Percentiles rank a stretch among this genome's conserved stretches.
Conservation (phyloP, 2,888 invertebrate species). For the Thereva nobilitata region DNA sequence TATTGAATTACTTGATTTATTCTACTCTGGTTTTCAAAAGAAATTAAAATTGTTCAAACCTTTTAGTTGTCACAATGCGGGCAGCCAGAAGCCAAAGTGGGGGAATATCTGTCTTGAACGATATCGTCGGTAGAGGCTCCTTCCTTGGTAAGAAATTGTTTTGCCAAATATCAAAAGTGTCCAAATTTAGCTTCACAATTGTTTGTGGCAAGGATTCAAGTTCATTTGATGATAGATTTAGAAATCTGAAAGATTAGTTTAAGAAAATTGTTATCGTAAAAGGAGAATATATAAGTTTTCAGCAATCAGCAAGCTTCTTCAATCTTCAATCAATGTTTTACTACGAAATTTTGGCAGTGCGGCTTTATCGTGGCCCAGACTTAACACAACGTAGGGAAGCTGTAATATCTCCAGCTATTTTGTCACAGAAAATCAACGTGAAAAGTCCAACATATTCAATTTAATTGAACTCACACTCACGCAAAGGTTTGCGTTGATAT, state of each 20-base stretch:
- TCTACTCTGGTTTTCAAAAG: neutral
- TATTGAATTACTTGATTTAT: conserved; percentile 13
- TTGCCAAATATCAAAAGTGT: conserved; percentile 54
- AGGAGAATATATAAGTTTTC: neutral
- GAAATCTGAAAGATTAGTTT: conserved; percentile 46
- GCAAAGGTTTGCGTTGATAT: no score
- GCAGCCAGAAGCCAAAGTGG: conserved; percentile 53
- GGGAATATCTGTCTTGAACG: conserved; percentile 22
- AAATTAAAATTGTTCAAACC: conserved; percentile 3
- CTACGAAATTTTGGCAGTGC: no score
- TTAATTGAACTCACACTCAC: no score
- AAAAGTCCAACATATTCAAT: no score
- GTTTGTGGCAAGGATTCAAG: conserved; percentile 53
- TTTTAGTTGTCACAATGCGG: conserved; percentile 46
- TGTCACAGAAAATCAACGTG: no score
- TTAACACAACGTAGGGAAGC: no score
- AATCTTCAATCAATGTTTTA: no score
- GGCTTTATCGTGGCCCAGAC: no score
- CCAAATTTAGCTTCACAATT: conserved; percentile 51
- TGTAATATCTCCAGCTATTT: no score
- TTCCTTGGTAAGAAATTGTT: conserved; percentile 48
- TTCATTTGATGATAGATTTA: conserved; percentile 52
- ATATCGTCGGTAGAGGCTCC: neutral
- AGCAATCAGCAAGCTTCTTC: no score
- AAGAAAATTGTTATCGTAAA: no score